phyloP scores from a whole-genome alignment of 2,888 invertebrate species.

The Aporophyla nigra region DNA sequence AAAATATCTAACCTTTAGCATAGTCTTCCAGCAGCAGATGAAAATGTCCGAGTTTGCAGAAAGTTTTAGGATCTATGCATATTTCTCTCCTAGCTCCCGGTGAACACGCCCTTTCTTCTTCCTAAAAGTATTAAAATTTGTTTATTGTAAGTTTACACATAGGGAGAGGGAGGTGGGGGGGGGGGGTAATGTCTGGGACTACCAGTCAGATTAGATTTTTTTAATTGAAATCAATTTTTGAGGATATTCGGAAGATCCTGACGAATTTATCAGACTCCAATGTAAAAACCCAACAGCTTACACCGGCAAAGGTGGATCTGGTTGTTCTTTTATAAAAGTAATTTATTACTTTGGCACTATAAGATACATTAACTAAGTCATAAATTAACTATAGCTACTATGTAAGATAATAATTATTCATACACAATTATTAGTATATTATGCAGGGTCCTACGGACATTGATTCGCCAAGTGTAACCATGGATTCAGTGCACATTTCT shows the following conservation, averaged over 20 bases:
- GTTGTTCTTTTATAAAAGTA: too few species aligned
- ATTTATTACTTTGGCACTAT: neutral
- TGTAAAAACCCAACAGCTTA: neutral
- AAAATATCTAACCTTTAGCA: slow-evolving; percentile 94
- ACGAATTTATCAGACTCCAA: neutral
- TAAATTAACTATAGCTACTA: neutral
- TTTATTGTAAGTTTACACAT: too few species aligned
- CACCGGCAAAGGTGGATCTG: too few species aligned
- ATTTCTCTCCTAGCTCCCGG: slow-evolving; percentile 91
- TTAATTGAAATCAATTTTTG: too few species aligned
- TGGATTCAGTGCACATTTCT: too few species aligned
- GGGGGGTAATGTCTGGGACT: too few species aligned
- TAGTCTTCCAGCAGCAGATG: slow-evolving; percentile 98
- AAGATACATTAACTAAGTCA: neutral
- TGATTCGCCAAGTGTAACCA: too few species aligned
- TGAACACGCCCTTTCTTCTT: slow-evolving; percentile 87
- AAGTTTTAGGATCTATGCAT: slow-evolving; percentile 96
- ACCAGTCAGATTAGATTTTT: too few species aligned
- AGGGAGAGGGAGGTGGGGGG: too few species aligned
- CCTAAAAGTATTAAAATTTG: slow-evolving; percentile 70
- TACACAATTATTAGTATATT: too few species aligned
- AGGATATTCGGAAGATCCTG: neutral
- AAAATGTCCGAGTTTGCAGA: slow-evolving; percentile 98
- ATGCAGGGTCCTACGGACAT: too few species aligned
- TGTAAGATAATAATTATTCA: neutral